These are phyloP conservation scores for Melipona bicolor DNA, from an alignment of 2,888 invertebrate genomes.

Conservation along the genomic window DNA sequence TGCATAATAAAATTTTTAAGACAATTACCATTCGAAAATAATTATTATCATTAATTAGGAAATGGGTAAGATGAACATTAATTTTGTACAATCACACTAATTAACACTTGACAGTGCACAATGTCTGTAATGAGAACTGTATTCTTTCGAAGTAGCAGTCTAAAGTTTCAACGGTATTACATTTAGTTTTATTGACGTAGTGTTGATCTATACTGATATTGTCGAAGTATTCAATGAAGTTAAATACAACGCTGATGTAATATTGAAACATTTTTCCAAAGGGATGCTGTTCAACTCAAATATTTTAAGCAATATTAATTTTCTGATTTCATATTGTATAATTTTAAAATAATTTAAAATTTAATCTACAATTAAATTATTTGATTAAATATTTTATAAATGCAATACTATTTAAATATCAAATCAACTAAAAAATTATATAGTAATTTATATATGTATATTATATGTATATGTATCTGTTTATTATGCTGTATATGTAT, in stretches of 20 bases:
- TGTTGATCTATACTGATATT: background rate
- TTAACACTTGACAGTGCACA: background rate
- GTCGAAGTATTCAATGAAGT: background rate
- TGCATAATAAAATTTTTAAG: too few species aligned
- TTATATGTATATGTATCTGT: too few species aligned
- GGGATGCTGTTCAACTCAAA: background rate
- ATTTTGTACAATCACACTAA: background rate
- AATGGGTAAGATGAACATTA: background rate
- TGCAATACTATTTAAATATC: background rate
- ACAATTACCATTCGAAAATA: background rate
- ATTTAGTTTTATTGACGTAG: background rate
- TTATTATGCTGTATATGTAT: too few species aligned
- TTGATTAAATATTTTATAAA: background rate
- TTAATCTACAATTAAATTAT: background rate
- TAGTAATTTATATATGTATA: too few species aligned
- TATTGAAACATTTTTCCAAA: background rate
- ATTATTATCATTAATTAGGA: background rate
- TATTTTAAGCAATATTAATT: background rate
- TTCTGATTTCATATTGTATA: background rate
- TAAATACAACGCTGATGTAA: conserved; percentile 6
- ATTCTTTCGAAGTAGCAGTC: background rate
- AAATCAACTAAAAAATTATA: background rate
- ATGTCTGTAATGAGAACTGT: background rate
- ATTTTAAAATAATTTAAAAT: background rate
- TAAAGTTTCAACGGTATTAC: background rate